Evolutionary conservation across 2,113 vertebrate species (phyloP), one percentile per base, ranked within the genome.

Genomic region (Cyprinodon tularosa): DNA sequence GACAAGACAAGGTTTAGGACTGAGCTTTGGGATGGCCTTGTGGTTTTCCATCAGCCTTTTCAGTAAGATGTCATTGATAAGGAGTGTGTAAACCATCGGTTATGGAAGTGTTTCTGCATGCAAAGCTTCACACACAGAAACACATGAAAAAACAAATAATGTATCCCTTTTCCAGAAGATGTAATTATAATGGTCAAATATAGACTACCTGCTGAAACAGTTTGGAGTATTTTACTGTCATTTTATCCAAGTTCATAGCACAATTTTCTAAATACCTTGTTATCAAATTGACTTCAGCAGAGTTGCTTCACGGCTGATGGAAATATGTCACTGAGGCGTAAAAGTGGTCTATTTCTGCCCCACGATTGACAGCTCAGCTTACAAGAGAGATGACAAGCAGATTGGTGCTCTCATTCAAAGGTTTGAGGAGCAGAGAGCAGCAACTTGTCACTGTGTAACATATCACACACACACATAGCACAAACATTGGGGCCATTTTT

Each of bases 311-410:
- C 15, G 7, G 20, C 69, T 76, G 69, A 72, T 29, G 8, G 40
- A 69, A 77, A 79, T 70, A 47, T 53, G 29, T 68, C 69, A 70
- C 15, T 40, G 17, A 68, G 4, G 71, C 17, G 37, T 47, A 29
- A 75, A 83, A 77, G 71, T 80, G 67, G 59, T 62, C 77, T 71
- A 77, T 74, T 81, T 68, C 66, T 36, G 2, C 12, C 45, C 29
- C 48, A 17, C 86, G 84, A 88, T 72, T 86, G 86, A 88, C 62
- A 59, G 72, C 74, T 77, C 76, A 67, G 53, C 81, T 77, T 78
- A 82, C 76, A 68, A 63, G 62, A 68, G 70, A 45, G 47, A 80
- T 67, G 77, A 76, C 77, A 62, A 47, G 72, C 85, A 84, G 70
- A 79, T 68, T 67, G 84, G 76, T 45, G 79, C 71, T 78, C 64